Percentiles rank a stretch among this genome's conserved stretches.
Conservation (phyloP, 1,140 invertebrate genomes). For the Anastrepha ludens region DNA sequence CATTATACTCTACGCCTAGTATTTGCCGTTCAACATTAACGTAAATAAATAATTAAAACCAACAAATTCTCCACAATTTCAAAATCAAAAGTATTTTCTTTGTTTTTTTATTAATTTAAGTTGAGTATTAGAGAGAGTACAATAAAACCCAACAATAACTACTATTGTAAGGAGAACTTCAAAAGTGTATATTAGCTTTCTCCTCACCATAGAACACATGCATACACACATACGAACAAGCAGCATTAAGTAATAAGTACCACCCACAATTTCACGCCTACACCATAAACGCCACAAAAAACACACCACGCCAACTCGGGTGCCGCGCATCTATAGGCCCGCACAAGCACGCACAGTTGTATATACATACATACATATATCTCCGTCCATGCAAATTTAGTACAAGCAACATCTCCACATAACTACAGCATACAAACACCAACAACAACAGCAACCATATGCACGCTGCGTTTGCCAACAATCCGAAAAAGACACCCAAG, state of each 20-base stretch:
- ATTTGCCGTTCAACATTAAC: not conserved
- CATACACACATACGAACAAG: not conserved
- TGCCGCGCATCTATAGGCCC: too few relatives aligned
- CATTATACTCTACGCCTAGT: not conserved
- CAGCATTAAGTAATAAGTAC: not conserved
- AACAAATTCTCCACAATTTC: constrained; percentile 60
- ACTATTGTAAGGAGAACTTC: not conserved
- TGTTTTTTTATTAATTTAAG: not conserved
- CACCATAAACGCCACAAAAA: not conserved
- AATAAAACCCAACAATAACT: too few relatives aligned
- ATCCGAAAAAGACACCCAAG: too few relatives aligned
- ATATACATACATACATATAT: not conserved
- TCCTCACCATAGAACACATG: not conserved
- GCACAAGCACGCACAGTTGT: too few relatives aligned
- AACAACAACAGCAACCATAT: not conserved
- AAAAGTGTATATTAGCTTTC: not conserved
- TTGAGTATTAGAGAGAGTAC: not conserved
- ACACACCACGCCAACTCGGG: not conserved
- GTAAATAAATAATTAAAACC: constrained; percentile 49
- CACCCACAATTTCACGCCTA: not conserved
- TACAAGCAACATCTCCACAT: not conserved
- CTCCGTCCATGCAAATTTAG: not conserved
- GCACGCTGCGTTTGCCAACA: not conserved
- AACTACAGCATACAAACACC: not conserved
- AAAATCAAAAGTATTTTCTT: constrained; percentile 32